Evolutionary conservation across 2,888 invertebrate genomes (phyloP), one percentile per base, ranked within the genome.

Genomic region (Aleiodes leptofemur): DNA sequence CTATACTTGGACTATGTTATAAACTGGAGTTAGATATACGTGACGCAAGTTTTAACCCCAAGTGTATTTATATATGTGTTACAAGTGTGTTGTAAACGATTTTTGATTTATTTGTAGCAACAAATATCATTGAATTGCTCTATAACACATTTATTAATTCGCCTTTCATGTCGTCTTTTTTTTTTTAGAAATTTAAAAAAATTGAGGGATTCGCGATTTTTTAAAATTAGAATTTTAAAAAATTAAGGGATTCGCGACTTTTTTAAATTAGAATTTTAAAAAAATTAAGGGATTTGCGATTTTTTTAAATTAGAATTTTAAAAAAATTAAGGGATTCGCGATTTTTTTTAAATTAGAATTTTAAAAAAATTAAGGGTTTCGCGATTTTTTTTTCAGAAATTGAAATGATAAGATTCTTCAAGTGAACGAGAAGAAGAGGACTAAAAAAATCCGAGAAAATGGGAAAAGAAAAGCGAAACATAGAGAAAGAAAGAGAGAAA

Each of bases 391-490:
- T 23, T 23, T 23, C 23, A 23, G 1, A 23, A 23, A 23, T 23
- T 23, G 23, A 51, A 51, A n/a, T 13, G 13, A n/a, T 51, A 23
- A 23, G 23, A 23, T 51, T 14, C n/a, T 51, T 0, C 14, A n/a
- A n/a, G 43, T 66, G 51, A 59, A 69, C 72, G 64, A 72, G 69
- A 56, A 75, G 78, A 75, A 74, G 61, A 75, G 76, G 78, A 64
- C 64, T 72, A 55, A 70, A 71, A 50, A 61, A 72, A 48, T 43
- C 73, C 29, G 55, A 55, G 14, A 71, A 23, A 56, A 53, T 11
- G 56, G 56, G 43, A 14, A 57, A 50, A 14, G 61, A 59, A 69
- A 23, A 23, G 23, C 23, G 2, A 23, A 23, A 23, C 23, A 23
- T 2, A 23, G 68, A 38, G 61, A 57, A 29, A 61, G n/a, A 56